Base-by-base conservation (phyloP, 2,888 invertebrate genomes). In the Ormyrus rosae region DNA sequence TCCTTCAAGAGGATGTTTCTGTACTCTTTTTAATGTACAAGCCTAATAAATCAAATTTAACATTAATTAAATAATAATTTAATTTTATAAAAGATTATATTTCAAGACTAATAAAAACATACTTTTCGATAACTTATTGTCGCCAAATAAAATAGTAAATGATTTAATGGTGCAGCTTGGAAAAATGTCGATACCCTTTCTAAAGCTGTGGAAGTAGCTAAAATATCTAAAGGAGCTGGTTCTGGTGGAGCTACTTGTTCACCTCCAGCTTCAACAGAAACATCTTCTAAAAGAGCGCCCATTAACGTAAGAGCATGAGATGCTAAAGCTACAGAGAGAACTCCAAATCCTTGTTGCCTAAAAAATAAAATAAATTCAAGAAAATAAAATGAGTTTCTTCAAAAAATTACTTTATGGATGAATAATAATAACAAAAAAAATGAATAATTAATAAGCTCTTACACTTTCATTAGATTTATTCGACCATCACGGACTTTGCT, bases 101-200 rank as follows among this genome's bases (percentile, higher is more conserved):
- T 9, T 56, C 48, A 78, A 48, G 34, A 60, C 72, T 48, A 46
- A 78, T 45, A 13, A 53, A 71, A 75, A 8, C 60, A 45, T 86
- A 93, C 93, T 92, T 98, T 98, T 86, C 97, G 94, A 91, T 98
- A 98, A 84, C 96, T 96, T 56, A 97, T 96, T 6, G 97, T 96
- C 45, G 97, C 96, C 78, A 98, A 91, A 81, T 96, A 96, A 84
- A 97, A 97, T 69, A 98, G 91, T n/a, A 98, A 91, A 91, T 96
- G 95, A 87, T 95, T 96, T 71, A 96, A 90, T 3, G 95, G 95
- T 34, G 96, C 95, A 8, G 95, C 94, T 71, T 93, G 92, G 50
- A 95, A 92, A 61, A 96, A 93, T 4, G 95, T 92, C 56, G 95
- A 93, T 19, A 96, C 94, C 83, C 96, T 91, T 87, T 95, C 94